Evolutionary conservation across 2,888 invertebrate species (phyloP), one percentile per base, ranked within the genome.

Genomic region (Aleiodes alternator): DNA sequence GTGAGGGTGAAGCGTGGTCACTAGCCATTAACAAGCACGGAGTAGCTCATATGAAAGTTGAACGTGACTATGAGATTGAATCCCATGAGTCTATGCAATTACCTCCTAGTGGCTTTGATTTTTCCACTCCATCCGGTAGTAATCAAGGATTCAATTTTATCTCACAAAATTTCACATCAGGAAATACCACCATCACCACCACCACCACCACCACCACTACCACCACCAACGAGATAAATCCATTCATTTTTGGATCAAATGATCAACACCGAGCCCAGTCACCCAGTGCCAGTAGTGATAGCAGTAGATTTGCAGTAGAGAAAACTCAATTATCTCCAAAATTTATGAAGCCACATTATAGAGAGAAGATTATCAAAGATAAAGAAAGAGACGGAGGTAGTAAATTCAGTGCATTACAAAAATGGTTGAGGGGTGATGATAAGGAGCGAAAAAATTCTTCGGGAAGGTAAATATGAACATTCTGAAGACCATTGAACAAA

Each of bases 1-100:
- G 92, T 78, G 94, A 94, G 55, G 92, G 92, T 0, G 94, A 94
- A 82, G 94, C 94, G 1, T 95, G 95, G 95, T 93, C 94, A 0
- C 89, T 95, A 64, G 94, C 94, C 0, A 91, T 93, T 72, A 93
- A 92, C 76, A 91, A 92, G 77, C 92, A 92, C 76, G 93, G 93
- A 79, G 91, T 92, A 8, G 90, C 92, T 7, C 95, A 94, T 86
- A 90, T 95, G 83, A 92, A 91, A 80, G 91, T 92, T 76, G 92
- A 92, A 71, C 90, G 89, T 4, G 91, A 91, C 43, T 81, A 88
- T 5, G 90, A 90, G 11, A 85, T 82, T 70, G 85, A 86, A 48
- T 64, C 79, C 4, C 68, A 68, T 3, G 86, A 87, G 0, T 43
- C 43, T 61, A 87, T 85, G 76, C 87, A 82, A 70, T 14, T 82